These are phyloP conservation scores for Globodera rostochiensis DNA, from an alignment of 1,140 invertebrate species.

Conservation along the genomic window DNA sequence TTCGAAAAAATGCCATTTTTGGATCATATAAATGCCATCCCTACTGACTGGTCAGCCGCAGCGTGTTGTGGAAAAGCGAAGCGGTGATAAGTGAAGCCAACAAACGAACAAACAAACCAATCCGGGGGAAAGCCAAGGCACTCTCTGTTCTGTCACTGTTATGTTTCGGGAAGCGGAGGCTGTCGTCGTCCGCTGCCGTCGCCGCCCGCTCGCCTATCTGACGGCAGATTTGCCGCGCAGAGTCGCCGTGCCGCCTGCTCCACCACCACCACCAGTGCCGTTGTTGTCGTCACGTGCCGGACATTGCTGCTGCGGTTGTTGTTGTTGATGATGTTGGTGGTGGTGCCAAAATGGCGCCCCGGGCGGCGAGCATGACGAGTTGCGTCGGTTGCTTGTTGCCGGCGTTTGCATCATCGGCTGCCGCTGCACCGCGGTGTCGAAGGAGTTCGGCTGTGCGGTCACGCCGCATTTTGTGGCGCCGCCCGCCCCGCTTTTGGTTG, in stretches of 20 bases:
- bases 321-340: not conserved
- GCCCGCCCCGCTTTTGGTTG: not conserved
- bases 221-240: not conserved
- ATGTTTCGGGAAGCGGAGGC: not conserved
- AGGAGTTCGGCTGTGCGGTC: slow-evolving; percentile 11
- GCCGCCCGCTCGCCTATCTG: not conserved
- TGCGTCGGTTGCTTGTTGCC: not conserved
- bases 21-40: too few species aligned
- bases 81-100: not conserved
- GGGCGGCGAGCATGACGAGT: slow-evolving; percentile 13
- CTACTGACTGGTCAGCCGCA: too few species aligned
- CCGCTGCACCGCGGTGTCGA: not conserved
- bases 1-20: too few species aligned
- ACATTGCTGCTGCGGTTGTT: not conserved
- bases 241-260: too few species aligned
- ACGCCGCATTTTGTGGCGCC: not conserved
- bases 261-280: too few species aligned
- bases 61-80: not conserved
- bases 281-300: not conserved
- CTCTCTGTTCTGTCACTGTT: not conserved
- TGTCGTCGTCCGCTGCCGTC: too few species aligned
- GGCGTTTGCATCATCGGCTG: not conserved
- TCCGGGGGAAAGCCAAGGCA: not conserved
- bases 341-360: not conserved
- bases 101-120: not conserved